Conservation (phyloP, 2,113 vertebrate species). For the Lagopus muta region DNA sequence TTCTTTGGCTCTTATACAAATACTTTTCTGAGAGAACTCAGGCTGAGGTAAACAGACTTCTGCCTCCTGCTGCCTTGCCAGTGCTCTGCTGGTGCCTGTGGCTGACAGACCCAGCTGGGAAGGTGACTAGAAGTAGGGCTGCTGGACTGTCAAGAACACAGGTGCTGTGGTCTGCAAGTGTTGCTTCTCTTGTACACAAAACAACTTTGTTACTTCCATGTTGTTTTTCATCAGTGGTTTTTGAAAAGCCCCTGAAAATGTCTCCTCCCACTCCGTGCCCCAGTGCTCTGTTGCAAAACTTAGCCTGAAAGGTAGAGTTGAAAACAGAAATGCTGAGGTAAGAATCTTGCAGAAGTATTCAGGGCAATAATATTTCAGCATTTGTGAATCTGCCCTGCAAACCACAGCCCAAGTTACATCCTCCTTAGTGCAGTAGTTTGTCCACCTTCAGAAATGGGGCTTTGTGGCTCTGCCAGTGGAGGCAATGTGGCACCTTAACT, state of each 20-base stretch:
- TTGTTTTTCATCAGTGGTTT: background rate
- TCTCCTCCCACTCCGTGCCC: background rate
- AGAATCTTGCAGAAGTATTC: background rate
- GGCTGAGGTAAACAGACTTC: background rate
- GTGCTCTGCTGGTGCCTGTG: background rate
- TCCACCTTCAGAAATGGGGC: rapidly evolving
- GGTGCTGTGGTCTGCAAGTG: background rate
- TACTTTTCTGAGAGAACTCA: background rate
- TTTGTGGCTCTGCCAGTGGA: background rate
- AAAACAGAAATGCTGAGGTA: background rate
- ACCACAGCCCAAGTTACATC: background rate
- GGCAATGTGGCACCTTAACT: rapidly evolving
- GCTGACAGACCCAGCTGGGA: background rate
- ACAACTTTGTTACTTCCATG: background rate
- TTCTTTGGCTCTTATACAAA: background rate
- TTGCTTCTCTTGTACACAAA: background rate
- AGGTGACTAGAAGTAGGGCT: background rate
- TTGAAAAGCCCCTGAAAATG: background rate
- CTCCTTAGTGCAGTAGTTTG: background rate
- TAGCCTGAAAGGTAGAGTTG: background rate
- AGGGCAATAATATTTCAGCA: background rate
- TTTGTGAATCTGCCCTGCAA: background rate
- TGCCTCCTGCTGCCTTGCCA: background rate
- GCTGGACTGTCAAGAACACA: rapidly evolving
- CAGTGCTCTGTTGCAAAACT: background rate